Conservation (phyloP, 23 tunicate species). For the Corella eumyota region DNA sequence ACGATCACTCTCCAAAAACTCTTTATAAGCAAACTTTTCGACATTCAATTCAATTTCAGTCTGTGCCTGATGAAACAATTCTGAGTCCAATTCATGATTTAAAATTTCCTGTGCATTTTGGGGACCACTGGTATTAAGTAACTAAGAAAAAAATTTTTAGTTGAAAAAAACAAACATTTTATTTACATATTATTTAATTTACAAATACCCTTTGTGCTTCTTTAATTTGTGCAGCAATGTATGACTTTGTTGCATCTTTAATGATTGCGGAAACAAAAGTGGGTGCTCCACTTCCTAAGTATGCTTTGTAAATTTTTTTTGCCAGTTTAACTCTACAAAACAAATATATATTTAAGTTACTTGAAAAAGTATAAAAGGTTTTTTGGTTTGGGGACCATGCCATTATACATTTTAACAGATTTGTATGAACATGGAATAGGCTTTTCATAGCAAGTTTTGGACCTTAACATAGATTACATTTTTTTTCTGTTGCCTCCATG, state of each 20-base stretch:
- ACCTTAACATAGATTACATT: no score
- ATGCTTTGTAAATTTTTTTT: constrained; percentile 44
- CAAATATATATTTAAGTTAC: no score
- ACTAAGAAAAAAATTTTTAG: no score
- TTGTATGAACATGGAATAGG: no score
- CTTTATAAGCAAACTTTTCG: constrained; percentile 40
- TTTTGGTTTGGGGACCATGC: no score
- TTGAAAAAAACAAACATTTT: no score
- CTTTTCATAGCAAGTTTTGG: no score
- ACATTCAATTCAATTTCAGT: constrained; percentile 68
- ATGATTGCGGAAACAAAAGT: constrained; percentile 17
- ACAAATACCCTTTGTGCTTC: constrained; percentile 14
- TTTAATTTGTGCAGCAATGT: constrained; percentile 52
- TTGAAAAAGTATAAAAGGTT: no score
- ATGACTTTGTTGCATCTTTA: constrained; percentile 53
- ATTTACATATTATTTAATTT: no score
- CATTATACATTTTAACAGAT: no score
- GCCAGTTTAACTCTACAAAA: constrained; percentile 69
- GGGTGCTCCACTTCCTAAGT: constrained; percentile 12
- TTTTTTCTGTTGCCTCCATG: no score
- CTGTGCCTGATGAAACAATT: constrained; percentile 70
- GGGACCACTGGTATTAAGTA: neutral
- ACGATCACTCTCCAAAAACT: constrained; percentile 43
- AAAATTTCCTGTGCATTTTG: neutral
- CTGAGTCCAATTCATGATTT: constrained; percentile 26